phyloP scores from a whole-genome alignment of 2,113 vertebrate genomes.

The Osmerus mordax region DNA sequence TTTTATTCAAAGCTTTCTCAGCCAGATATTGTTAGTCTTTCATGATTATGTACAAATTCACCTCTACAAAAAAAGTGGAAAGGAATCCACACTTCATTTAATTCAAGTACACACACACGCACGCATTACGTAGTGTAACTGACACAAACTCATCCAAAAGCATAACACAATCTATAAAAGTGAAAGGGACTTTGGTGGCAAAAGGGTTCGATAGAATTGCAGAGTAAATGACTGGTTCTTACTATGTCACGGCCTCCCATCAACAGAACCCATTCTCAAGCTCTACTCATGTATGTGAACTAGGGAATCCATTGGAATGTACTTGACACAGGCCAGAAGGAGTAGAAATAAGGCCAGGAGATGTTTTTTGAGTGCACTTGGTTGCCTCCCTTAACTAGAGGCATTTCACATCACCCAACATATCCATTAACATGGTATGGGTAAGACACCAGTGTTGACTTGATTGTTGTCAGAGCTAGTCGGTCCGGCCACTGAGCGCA shows the following conservation, averaged over 20 bases:
- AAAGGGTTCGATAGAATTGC: background rate
- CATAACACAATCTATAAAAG: conserved; percentile 53
- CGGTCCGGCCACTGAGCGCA: background rate
- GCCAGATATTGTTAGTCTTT: conserved; percentile 31
- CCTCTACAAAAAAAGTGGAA: background rate
- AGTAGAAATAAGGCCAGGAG: background rate
- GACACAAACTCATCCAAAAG: conserved; percentile 44
- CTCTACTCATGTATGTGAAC: no score
- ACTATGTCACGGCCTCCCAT: background rate
- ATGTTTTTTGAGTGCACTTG: conserved; percentile 8
- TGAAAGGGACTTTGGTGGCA: conserved; percentile 22
- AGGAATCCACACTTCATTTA: conserved; percentile 14
- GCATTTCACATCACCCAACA: background rate
- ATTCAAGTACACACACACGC: conserved; percentile 17
- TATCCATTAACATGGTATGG: background rate
- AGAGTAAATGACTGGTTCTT: background rate
- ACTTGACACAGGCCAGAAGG: no score
- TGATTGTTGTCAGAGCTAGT: conserved; percentile 1
- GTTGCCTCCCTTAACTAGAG: background rate
- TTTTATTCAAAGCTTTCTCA: conserved; percentile 23
- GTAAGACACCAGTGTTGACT: background rate
- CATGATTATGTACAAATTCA: conserved; percentile 3
- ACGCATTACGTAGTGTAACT: background rate
- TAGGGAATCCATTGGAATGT: background rate
- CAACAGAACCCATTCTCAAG: no score